Evolutionary conservation across 2,888 invertebrate genomes (phyloP).

Genomic region (Agrotis clavis): DNA sequence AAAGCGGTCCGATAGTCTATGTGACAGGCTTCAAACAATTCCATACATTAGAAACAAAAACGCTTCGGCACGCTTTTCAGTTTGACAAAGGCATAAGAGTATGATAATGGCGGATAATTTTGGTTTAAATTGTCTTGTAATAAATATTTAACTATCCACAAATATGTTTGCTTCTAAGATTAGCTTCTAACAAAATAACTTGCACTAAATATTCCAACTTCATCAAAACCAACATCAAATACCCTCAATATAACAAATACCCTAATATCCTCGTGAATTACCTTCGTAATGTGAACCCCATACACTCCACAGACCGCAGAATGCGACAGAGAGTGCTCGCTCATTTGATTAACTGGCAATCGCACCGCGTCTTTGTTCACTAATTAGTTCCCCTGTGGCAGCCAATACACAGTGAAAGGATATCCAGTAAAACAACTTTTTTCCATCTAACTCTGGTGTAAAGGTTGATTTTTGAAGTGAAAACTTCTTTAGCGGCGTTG

Average conservation of each 20-base stretch:
- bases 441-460: too few species aligned
- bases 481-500: too few species aligned
- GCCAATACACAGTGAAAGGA: conserved; percentile 6
- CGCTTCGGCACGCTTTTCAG: too few species aligned
- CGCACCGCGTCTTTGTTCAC: conserved; percentile 41
- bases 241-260: background rate
- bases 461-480: too few species aligned
- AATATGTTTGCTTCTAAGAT: background rate
- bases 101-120: background rate
- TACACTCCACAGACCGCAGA: conserved; percentile 27
- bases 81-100: too few species aligned
- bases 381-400: conserved; percentile 54
- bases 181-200: background rate
- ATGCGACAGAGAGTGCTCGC: conserved; percentile 29
- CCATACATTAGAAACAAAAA: too few species aligned
- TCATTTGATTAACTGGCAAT: conserved; percentile 55
- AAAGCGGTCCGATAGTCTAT: too few species aligned
- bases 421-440: conserved; percentile 3
- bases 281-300: conserved; percentile 13
- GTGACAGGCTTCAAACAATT: too few species aligned
- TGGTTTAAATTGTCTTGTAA: background rate
- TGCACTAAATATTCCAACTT: background rate
- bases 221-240: background rate
- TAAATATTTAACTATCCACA: background rate
- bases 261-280: conserved; percentile 3